phyloP scores from a whole-genome alignment of 2,888 invertebrate species.

The Orthosia cruda region DNA sequence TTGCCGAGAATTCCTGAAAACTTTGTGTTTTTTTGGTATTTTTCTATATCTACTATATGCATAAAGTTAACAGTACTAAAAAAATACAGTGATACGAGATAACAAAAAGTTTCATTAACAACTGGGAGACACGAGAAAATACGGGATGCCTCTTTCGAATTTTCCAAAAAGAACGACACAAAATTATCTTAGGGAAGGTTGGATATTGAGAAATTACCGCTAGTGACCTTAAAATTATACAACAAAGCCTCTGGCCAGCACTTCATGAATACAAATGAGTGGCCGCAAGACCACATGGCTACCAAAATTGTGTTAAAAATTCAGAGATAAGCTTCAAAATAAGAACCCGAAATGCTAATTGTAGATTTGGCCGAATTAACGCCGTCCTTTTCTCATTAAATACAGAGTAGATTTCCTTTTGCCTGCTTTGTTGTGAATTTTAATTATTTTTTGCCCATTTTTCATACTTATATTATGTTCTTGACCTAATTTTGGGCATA shows the following conservation, averaged over 20 bases:
- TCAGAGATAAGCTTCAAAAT: slow-evolving; percentile 32
- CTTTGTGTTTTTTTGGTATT: too few species aligned
- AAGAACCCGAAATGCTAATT: slow-evolving; percentile 37
- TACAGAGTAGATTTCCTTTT: slow-evolving; percentile 10
- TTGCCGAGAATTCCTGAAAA: too few species aligned
- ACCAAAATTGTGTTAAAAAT: slow-evolving; percentile 32
- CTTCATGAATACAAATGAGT: slow-evolving; percentile 52
- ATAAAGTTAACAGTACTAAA: too few species aligned
- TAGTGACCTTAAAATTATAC: slow-evolving; percentile 20
- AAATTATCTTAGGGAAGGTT: background rate
- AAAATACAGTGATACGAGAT: too few species aligned
- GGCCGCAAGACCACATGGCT: slow-evolving; percentile 20
- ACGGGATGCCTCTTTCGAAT: slow-evolving; percentile 4
- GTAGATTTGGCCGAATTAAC: slow-evolving; percentile 46
- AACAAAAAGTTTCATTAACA: too few species aligned
- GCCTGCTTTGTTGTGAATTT: slow-evolving; percentile 42
- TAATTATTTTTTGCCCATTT: slow-evolving; percentile 50
- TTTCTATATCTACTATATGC: too few species aligned
- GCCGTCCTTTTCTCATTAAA: slow-evolving; percentile 32
- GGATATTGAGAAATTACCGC: background rate
- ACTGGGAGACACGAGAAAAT: too few species aligned
- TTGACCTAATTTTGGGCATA: slow-evolving; percentile 25
- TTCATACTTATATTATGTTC: slow-evolving; percentile 14
- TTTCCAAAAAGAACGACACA: background rate
- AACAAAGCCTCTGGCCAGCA: slow-evolving; percentile 2